Conservation (phyloP, 2,888 invertebrate species). For the Drosophila koepferae region DNA sequence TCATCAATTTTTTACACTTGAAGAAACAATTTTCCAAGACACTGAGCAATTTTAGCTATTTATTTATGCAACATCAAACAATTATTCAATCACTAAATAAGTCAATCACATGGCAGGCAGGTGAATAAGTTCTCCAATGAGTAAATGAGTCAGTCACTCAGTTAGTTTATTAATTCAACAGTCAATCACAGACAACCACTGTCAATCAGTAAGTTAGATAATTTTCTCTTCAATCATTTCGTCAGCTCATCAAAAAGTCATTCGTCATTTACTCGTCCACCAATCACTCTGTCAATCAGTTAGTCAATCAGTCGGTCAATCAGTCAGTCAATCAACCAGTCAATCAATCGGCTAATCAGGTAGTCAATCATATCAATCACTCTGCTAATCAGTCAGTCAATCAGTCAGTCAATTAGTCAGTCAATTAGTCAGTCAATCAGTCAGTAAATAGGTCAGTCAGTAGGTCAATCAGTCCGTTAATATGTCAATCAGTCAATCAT, state of each 20-base stretch:
- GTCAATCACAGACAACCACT: not conserved
- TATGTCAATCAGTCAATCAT: not conserved
- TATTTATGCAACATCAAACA: not conserved
- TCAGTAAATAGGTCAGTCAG: not conserved
- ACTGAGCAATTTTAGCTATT: slow-evolving; percentile 1
- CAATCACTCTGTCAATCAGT: not conserved
- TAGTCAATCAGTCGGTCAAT: not conserved
- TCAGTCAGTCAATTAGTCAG: too few species aligned
- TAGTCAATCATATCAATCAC: not conserved
- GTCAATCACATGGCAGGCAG: not conserved
- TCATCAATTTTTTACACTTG: not conserved
- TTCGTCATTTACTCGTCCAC: accelerated
- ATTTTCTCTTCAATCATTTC: too few species aligned
- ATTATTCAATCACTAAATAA: not conserved
- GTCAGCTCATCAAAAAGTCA: too few species aligned
- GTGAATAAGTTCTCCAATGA: too few species aligned
- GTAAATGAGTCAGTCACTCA: not conserved
- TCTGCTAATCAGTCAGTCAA: not conserved
- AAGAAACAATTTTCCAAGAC: not conserved
- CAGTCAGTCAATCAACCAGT: not conserved
- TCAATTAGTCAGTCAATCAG: not conserved
- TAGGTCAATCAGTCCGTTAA: too few species aligned
- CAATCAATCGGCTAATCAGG: too few species aligned
- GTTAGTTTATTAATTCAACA: not conserved
- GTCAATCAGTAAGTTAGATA: too few species aligned